Evolutionary conservation across 2,888 invertebrate genomes (phyloP).

Genomic region (Meloe dianella): DNA sequence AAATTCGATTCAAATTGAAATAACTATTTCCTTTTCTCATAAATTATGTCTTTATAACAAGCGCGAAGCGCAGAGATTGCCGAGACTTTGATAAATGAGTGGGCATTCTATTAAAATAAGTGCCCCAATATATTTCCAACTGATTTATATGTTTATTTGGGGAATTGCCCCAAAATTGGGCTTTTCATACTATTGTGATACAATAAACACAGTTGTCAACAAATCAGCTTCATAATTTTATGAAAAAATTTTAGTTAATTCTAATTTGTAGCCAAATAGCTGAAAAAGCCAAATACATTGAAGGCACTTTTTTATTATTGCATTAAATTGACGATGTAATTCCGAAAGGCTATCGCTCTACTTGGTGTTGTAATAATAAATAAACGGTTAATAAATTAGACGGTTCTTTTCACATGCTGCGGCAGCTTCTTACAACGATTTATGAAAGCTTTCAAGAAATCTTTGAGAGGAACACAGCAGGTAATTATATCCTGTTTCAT

Average conservation of each 20-base stretch:
- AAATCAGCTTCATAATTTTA: not conserved
- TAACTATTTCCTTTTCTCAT: constrained; percentile 58
- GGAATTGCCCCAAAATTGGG: constrained; percentile 48
- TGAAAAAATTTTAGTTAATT: not conserved
- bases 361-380: constrained; percentile 31
- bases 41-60: constrained; percentile 57
- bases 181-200: not conserved
- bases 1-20: constrained; percentile 56
- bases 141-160: constrained; percentile 58
- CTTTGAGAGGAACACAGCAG: constrained; percentile 46
- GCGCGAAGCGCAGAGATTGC: constrained; percentile 50
- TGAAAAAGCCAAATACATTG: not conserved
- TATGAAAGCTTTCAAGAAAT: constrained; percentile 37
- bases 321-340: not conserved
- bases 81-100: constrained; percentile 57
- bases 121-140: constrained; percentile 56
- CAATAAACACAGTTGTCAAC: not conserved
- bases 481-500: constrained; percentile 49
- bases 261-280: not conserved
- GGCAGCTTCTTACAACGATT: constrained; percentile 35
- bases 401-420: constrained; percentile 34
- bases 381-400: constrained; percentile 38
- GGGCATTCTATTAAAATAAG: constrained; percentile 59
- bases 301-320: no score
- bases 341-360: constrained; percentile 16